Conservation (phyloP, 2,888 invertebrate species). For the Elmis aenea region DNA sequence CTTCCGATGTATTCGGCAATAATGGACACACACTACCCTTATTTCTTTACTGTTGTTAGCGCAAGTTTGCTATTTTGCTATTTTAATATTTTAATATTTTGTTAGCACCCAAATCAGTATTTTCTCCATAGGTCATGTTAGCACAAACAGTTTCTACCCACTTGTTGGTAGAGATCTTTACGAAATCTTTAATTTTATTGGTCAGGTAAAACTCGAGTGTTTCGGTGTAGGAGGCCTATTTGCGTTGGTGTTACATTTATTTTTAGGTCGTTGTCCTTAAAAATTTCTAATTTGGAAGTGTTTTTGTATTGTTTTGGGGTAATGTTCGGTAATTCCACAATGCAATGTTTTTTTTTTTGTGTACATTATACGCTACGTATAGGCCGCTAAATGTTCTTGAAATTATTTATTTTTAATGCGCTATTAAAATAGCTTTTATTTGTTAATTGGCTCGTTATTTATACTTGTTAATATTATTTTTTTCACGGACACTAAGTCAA, state of each 20-base stretch:
- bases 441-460: constrained; percentile 19
- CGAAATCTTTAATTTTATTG: constrained; percentile 36
- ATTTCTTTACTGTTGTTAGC: too few species aligned
- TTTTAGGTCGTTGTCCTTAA: constrained; percentile 39
- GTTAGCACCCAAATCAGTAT: constrained; percentile 5
- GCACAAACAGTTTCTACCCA: constrained; percentile 30
- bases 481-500: constrained; percentile 8
- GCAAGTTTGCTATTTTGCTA: constrained; percentile 16
- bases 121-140: constrained; percentile 20
- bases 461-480: constrained; percentile 12
- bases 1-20: too few species aligned
- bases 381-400: constrained; percentile 9
- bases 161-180: constrained; percentile 32
- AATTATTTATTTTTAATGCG: constrained; percentile 11
- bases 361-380: constrained; percentile 1
- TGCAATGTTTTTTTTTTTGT: constrained; percentile 1
- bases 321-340: too few species aligned
- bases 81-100: too few species aligned
- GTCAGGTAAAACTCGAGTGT: constrained; percentile 32
- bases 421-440: constrained; percentile 8
- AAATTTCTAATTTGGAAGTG: constrained; percentile 14
- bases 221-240: too few species aligned
- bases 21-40: too few species aligned
- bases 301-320: not conserved
- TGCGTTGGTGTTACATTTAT: constrained; percentile 39